Conservation (phyloP, 2,888 invertebrate genomes). For the Chrysolina oricalcia region DNA sequence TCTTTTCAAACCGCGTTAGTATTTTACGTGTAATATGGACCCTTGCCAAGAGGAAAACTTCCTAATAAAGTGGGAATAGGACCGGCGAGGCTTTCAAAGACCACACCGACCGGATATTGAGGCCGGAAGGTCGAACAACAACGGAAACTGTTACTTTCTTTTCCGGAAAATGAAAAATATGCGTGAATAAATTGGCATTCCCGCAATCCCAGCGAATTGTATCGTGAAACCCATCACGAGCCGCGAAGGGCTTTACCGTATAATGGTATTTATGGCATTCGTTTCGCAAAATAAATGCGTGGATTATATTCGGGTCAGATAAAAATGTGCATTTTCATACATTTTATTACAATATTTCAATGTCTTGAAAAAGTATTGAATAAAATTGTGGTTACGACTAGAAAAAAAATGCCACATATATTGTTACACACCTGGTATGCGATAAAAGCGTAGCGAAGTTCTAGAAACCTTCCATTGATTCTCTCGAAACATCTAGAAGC, state of each 20-base stretch:
- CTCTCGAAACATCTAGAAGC: no score
- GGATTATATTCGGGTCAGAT: no score
- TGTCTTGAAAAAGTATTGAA: no score
- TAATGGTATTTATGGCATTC: background rate
- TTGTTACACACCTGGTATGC: no score
- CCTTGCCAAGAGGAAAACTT: conserved; percentile 42
- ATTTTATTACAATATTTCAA: no score
- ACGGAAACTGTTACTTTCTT: conserved; percentile 60
- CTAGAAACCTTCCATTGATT: no score
- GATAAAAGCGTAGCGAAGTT: no score
- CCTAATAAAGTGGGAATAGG: conserved; percentile 59
- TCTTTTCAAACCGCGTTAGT: conserved; percentile 40
- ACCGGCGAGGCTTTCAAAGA: conserved; percentile 54
- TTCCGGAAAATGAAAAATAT: conserved; percentile 63
- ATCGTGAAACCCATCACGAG: conserved; percentile 19
- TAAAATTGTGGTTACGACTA: no score
- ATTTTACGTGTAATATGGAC: conserved; percentile 43
- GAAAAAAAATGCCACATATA: no score
- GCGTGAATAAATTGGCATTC: conserved; percentile 58
- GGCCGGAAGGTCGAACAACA: conserved; percentile 59
- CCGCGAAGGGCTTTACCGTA: background rate
- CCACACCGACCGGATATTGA: conserved; percentile 60
- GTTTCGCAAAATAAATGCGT: background rate
- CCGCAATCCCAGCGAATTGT: conserved; percentile 38
- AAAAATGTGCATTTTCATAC: no score